Evolutionary conservation across 1,140 invertebrate genomes (phyloP).

Genomic region (Pseudomyrmex cubaensis): DNA sequence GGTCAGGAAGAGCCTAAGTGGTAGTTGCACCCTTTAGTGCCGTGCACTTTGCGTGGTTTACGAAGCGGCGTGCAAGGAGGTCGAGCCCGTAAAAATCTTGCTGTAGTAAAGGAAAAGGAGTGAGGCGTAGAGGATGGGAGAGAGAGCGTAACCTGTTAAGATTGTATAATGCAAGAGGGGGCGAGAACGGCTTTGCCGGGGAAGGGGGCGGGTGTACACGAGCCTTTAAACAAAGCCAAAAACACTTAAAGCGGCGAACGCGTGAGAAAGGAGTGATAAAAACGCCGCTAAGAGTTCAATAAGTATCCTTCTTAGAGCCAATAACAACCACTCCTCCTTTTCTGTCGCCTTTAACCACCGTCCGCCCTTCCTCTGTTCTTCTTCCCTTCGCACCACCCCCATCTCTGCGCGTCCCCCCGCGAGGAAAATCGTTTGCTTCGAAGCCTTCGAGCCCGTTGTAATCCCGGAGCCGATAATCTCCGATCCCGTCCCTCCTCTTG

Average conservation of each 20-base stretch:
- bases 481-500: constrained; percentile 64
- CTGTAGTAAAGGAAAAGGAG: constrained; percentile 26
- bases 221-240: constrained; percentile 77
- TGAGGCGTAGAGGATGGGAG: constrained; percentile 19
- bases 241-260: constrained; percentile 75
- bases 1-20: constrained; percentile 64
- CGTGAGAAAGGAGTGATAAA: constrained; percentile 77
- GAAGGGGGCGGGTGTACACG: constrained; percentile 57
- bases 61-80: constrained; percentile 55
- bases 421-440: constrained; percentile 82
- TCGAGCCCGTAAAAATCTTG: constrained; percentile 70
- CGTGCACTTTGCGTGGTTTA: constrained; percentile 69
- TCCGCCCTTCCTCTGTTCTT: constrained; percentile 62
- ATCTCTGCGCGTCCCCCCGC: constrained; percentile 45
- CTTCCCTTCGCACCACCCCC: constrained; percentile 49
- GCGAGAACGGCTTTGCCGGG: constrained; percentile 17
- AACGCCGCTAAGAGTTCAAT: constrained; percentile 82
- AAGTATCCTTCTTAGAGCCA: constrained; percentile 83
- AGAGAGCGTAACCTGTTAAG: constrained; percentile 56
- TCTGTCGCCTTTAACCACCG: constrained; percentile 52
- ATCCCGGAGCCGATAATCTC: constrained; percentile 82
- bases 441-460: constrained; percentile 77
- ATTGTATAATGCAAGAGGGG: constrained; percentile 67
- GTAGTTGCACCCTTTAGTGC: constrained; percentile 72
- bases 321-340: constrained; percentile 75